phyloP scores from a whole-genome alignment of 2,797 vertebrate genomes.

The Amniataba percoides region DNA sequence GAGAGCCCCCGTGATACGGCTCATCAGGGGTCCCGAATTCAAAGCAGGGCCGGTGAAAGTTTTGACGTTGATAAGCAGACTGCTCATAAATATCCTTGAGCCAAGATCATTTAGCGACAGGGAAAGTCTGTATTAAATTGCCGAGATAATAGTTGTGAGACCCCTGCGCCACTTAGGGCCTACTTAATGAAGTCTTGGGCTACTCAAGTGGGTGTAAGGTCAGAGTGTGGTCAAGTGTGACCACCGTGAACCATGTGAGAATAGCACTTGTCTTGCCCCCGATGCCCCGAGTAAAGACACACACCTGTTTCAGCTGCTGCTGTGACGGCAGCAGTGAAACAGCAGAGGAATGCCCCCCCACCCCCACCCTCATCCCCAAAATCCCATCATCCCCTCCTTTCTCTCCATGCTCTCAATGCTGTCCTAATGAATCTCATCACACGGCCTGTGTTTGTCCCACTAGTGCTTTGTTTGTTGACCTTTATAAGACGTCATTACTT shows the following conservation, averaged over 20 bases:
- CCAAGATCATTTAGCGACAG: constrained; percentile 48
- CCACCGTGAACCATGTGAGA: constrained; percentile 71
- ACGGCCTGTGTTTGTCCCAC: constrained; percentile 64
- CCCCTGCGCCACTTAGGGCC: constrained; percentile 53
- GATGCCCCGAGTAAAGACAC: constrained; percentile 53
- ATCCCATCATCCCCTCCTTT: not conserved
- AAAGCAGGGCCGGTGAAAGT: constrained; percentile 31
- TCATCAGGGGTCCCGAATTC: constrained; percentile 51
- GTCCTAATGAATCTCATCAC: constrained; percentile 81
- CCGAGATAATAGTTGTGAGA: constrained; percentile 66
- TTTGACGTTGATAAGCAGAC: constrained; percentile 50
- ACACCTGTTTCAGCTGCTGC: constrained; percentile 80
- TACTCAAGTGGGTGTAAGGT: constrained; percentile 60
- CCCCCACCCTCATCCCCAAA: too few species aligned
- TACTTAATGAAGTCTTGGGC: constrained; percentile 61
- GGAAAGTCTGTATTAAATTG: constrained; percentile 46
- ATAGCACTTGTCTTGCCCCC: constrained; percentile 67
- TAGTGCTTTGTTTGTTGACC: constrained; percentile 81
- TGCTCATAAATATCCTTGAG: constrained; percentile 60
- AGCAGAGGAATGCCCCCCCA: constrained; percentile 49
- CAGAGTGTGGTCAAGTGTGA: constrained; percentile 76
- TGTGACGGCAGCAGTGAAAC: constrained; percentile 59
- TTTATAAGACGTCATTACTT: constrained; percentile 75
- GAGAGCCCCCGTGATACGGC: constrained; percentile 24
- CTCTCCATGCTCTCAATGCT: constrained; percentile 51